Evolutionary conservation across 2,888 invertebrate genomes (phyloP).

Genomic region (Trisateles emortualis): DNA sequence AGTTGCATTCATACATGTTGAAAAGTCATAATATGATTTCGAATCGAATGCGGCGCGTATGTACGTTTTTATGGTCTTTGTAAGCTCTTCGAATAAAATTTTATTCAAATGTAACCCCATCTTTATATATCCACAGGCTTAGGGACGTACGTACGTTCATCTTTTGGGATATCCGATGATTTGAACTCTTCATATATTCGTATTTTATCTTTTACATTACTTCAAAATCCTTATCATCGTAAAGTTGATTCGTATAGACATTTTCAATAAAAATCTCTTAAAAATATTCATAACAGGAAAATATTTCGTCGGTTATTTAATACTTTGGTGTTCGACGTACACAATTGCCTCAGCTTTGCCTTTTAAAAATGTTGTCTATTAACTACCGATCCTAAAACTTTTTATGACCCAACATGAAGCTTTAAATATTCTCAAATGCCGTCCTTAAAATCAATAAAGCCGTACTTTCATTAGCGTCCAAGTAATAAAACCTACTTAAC

Average conservation of each 20-base stretch:
- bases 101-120: constrained; percentile 63
- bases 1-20: constrained; percentile 79
- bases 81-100: constrained; percentile 66
- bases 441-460: constrained; percentile 83
- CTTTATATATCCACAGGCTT: constrained; percentile 51
- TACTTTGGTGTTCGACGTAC: constrained; percentile 31
- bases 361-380: constrained; percentile 67
- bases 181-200: constrained; percentile 39
- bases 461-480: constrained; percentile 79
- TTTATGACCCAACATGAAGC: constrained; percentile 73
- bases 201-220: constrained; percentile 43
- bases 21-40: constrained; percentile 81
- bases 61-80: constrained; percentile 69
- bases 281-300: constrained; percentile 41
- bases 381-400: constrained; percentile 74
- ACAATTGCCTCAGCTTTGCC: constrained; percentile 49
- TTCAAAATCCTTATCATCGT: constrained; percentile 38
- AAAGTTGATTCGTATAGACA: constrained; percentile 29
- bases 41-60: constrained; percentile 74
- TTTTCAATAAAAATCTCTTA: constrained; percentile 36
- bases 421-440: constrained; percentile 80
- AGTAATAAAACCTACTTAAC: constrained; percentile 82
- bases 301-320: constrained; percentile 41
- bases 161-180: constrained; percentile 47
- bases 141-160: constrained; percentile 49